Percentiles rank a stretch among this genome's conserved stretches.
Conservation (phyloP, 2,888 invertebrate genomes). For the Conistra vaccinii region DNA sequence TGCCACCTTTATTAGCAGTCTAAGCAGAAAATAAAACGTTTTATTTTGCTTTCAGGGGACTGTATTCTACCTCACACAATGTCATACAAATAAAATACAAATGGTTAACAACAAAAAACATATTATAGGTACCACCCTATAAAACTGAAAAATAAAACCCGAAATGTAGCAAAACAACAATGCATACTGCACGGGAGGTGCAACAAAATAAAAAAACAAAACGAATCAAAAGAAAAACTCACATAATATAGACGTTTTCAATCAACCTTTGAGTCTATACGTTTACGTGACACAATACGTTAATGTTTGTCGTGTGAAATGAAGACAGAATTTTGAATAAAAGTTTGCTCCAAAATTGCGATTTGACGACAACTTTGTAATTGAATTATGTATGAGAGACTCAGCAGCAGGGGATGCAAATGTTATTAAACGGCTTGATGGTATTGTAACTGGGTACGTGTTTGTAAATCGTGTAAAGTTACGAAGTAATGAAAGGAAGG, state of each 20-base stretch:
- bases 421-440: constrained; percentile 42
- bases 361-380: constrained; percentile 33
- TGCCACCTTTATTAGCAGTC: not conserved
- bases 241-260: constrained; percentile 11
- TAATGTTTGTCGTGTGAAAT: constrained; percentile 4
- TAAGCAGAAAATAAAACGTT: not conserved
- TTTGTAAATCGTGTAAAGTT: constrained; percentile 10
- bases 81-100: not conserved
- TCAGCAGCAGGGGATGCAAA: constrained; percentile 33
- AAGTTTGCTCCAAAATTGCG: constrained; percentile 13
- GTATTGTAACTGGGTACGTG: constrained; percentile 6
- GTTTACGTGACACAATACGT: constrained; percentile 21
- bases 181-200: not conserved
- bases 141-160: not conserved
- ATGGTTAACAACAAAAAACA: not conserved
- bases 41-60: not conserved
- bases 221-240: constrained; percentile 1
- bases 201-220: constrained; percentile 4
- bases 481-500: not conserved
- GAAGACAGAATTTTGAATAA: constrained; percentile 23
- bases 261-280: constrained; percentile 22
- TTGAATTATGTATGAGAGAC: constrained; percentile 27
- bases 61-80: not conserved
- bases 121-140: not conserved
- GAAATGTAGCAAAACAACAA: not conserved